Evolutionary conservation across 2,113 vertebrate genomes (phyloP), one percentile per base, ranked within the genome.

Genomic region (Thymallus thymallus): DNA sequence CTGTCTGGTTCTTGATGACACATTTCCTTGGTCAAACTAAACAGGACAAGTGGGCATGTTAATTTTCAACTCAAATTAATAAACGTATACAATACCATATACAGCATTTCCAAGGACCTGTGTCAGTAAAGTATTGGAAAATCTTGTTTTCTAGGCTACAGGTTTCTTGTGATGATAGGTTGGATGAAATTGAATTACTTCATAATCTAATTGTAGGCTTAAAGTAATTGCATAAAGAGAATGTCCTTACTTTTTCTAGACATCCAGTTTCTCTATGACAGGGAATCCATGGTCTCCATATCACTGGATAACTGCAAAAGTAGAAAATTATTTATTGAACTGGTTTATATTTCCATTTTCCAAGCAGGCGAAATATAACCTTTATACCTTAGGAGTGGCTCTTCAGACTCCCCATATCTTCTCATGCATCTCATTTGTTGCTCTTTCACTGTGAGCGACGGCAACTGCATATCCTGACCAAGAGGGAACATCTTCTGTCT

Each of bases 231-330:
- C 13, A 24, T 3, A 18, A 22, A 67, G 18, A n/a, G 41, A n/a
- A 26, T 51, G 24, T 68, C 7, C 41, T 78, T 76, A 87, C 85
- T 65, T 80, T 84, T 63, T 70, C 35, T 29, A 12, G 32, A 1
- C 48, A 64, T 26, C 63, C 61, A 48, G 41, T 46, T n/a, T 85
- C 73, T 78, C 56, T 69, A 12, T 67, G 1, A 45, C 74, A 62
- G 24, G 32, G 56, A 30, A 72, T 73, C 85, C 85, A 87, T 1
- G 85, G 85, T 80, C 85, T 81, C 85, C 85, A 87, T 5, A 87
- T 73, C 24, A 35, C 69, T 2, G 79, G 61, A 68, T 35, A 76
- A 18, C 85, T 87, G 65, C 29, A 73, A 66, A 45, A 48, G 22
- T 14, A 41, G 7, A 22, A 2, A 14, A 1, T 12, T 22, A 5